These are phyloP conservation scores for Sebastes ruberrimus DNA, from an alignment of 2,797 vertebrate genomes.

Conservation along the genomic window DNA sequence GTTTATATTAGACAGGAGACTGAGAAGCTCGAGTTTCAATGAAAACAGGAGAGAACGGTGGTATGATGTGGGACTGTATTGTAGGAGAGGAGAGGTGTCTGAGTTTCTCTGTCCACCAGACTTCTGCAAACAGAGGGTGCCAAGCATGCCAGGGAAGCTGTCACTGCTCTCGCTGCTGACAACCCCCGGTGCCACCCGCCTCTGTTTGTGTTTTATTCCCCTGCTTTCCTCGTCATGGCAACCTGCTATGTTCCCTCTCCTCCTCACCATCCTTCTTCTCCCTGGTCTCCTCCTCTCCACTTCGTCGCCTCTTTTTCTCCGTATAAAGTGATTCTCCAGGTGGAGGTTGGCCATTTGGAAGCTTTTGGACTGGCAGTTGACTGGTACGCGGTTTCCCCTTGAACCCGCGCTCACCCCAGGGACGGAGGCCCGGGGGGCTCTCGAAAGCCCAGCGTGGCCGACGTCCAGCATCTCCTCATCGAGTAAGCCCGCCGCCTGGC, in stretches of 20 bases:
- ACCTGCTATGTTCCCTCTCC: slow-evolving; percentile 69
- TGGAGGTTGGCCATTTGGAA: slow-evolving; percentile 67
- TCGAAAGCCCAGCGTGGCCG: slow-evolving; percentile 50
- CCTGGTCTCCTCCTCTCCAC: slow-evolving; percentile 55
- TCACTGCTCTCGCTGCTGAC: slow-evolving; percentile 64
- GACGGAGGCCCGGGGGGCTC: slow-evolving; percentile 59
- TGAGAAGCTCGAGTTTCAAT: slow-evolving; percentile 37
- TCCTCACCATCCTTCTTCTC: slow-evolving; percentile 61
- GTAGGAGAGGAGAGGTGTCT: slow-evolving; percentile 16
- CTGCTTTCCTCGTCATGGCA: slow-evolving; percentile 77
- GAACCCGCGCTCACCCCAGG: slow-evolving; percentile 64
- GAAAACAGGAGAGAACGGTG: slow-evolving; percentile 27
- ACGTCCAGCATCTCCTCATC: slow-evolving; percentile 65
- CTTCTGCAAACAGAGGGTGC: slow-evolving; percentile 38
- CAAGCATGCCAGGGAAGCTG: slow-evolving; percentile 67
- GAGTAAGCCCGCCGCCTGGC: slow-evolving; percentile 49
- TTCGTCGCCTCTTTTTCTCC: slow-evolving; percentile 53
- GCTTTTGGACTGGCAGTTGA: slow-evolving; percentile 68
- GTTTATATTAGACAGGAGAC: slow-evolving; percentile 31
- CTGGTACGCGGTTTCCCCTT: slow-evolving; percentile 67
- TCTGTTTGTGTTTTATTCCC: slow-evolving; percentile 78
- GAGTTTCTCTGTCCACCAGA: slow-evolving; percentile 52
- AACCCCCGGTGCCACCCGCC: slow-evolving; percentile 67
- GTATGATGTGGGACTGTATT: background rate
- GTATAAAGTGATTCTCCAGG: slow-evolving; percentile 76